These are phyloP conservation scores for Dendrolimus punctatus DNA, from an alignment of 1,140 invertebrate genomes.

Conservation along the genomic window DNA sequence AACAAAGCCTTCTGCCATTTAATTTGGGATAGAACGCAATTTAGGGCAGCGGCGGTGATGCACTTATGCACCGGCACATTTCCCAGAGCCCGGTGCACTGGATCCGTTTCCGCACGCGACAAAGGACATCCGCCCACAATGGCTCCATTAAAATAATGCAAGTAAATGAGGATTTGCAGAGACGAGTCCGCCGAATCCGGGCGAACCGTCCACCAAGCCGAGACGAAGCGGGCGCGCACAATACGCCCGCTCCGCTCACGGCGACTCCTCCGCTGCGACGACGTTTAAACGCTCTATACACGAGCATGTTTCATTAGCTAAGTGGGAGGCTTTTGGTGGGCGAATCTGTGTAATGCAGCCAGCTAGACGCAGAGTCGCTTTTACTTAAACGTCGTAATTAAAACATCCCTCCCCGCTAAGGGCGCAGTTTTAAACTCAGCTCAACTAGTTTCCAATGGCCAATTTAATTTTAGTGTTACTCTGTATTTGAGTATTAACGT, in stretches of 20 bases:
- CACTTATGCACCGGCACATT: conserved; percentile 64
- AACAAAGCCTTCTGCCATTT: conserved; percentile 48
- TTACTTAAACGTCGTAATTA: conserved; percentile 71
- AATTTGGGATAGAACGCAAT: conserved; percentile 49
- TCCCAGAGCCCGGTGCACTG: conserved; percentile 50
- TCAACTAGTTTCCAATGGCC: conserved; percentile 63
- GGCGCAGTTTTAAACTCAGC: conserved; percentile 62
- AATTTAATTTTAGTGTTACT: conserved; percentile 61
- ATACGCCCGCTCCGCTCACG: conserved; percentile 33
- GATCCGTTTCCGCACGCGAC: conserved; percentile 53
- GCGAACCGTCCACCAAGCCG: conserved; percentile 4
- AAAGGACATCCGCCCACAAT: conserved; percentile 69
- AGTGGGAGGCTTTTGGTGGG: conserved; percentile 72
- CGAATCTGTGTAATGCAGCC: conserved; percentile 68
- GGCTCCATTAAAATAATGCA: conserved; percentile 72
- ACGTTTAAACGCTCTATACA: conserved; percentile 67
- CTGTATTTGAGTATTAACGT: conserved; percentile 28
- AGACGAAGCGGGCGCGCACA: too few relatives aligned
- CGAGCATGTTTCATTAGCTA: conserved; percentile 74
- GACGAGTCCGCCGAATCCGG: conserved; percentile 55
- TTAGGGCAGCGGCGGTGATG: conserved; percentile 48
- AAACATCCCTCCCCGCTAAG: conserved; percentile 56
- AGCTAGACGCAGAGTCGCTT: conserved; percentile 62
- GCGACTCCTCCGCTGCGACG: conserved; percentile 29
- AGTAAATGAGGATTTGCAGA: conserved; percentile 70